Base-by-base conservation (phyloP, 2,888 invertebrate genomes). In the Pimpla rufipes region DNA sequence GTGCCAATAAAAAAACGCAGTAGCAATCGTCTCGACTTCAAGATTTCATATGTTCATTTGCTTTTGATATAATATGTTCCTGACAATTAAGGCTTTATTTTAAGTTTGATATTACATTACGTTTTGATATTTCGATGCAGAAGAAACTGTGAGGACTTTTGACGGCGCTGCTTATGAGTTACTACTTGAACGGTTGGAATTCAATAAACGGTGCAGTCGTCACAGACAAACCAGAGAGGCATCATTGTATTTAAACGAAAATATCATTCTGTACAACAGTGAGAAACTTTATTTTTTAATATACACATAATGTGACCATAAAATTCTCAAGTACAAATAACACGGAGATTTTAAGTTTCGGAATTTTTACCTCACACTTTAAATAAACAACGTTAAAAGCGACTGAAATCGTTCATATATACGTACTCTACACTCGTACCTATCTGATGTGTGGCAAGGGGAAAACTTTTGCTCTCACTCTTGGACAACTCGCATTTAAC, bases 381-480 rank as follows among this genome's bases (percentile, higher is more conserved):
- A 52, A 52, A 52, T 21, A 52, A 52, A 52, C 18, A 8, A 52
- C 8, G 5, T 52, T 47, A 11, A n/a, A 3, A 16, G 18, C 16
- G 18, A 52, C 50, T 52, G 18, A 7, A 8, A 16, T 52, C 18
- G 16, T 21, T 52, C 18, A 18, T 52, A 21, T 52, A 52, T 16
- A 52, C 50, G 5, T 52, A 52, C 29, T 29, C 29, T 29, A 29
- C 29, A 29, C 29, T 57, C 57, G 21, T 29, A 57, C 16, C 35
- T 35, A 59, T 59, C 35, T 57, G 29, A 29, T 37, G 29, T 5
- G 16, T 16, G 37, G 37, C 62, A 16, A 40, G 62, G 35, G 62
- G 16, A 62, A 62, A 62, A 37, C 16, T 62, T 62, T 40, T 11
- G n/a, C n/a, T 18, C 16, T 37, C 18, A 37, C 62, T 62, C 37